These are phyloP conservation scores for Catharus fuscescens DNA, from an alignment of 2,113 vertebrate genomes.

Conservation along the genomic window DNA sequence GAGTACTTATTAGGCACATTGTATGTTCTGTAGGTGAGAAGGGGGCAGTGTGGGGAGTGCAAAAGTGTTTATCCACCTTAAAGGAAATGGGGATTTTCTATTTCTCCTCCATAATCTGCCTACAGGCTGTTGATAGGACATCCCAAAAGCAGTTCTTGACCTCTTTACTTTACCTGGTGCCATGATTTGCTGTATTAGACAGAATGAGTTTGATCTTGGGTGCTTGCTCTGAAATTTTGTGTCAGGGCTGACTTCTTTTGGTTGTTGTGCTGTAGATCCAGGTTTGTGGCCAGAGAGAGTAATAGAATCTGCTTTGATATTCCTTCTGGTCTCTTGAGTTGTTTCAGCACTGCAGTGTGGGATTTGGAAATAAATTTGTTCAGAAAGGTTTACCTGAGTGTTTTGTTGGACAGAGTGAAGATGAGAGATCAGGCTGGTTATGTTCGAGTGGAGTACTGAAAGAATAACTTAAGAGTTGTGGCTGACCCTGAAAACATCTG, in stretches of 20 bases:
- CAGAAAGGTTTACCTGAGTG: background rate
- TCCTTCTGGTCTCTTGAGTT: background rate
- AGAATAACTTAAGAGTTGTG: background rate
- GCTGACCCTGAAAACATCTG: background rate
- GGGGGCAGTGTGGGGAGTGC: background rate
- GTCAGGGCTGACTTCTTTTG: background rate
- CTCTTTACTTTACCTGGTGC: background rate
- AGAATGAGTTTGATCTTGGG: background rate
- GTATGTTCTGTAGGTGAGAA: background rate
- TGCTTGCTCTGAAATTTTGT: background rate
- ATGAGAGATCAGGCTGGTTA: background rate
- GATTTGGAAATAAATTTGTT: background rate
- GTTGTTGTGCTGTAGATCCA: background rate
- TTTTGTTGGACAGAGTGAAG: background rate
- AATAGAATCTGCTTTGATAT: background rate
- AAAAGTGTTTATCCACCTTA: background rate
- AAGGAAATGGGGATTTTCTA: background rate
- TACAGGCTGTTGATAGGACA: background rate
- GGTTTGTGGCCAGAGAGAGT: background rate
- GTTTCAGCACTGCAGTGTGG: background rate
- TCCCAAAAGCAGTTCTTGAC: background rate
- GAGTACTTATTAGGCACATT: background rate
- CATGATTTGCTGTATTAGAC: background rate
- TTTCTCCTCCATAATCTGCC: background rate
- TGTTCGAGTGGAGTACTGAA: background rate